Conservation (phyloP, 2,888 invertebrate genomes). For the Drosophila putrida region DNA sequence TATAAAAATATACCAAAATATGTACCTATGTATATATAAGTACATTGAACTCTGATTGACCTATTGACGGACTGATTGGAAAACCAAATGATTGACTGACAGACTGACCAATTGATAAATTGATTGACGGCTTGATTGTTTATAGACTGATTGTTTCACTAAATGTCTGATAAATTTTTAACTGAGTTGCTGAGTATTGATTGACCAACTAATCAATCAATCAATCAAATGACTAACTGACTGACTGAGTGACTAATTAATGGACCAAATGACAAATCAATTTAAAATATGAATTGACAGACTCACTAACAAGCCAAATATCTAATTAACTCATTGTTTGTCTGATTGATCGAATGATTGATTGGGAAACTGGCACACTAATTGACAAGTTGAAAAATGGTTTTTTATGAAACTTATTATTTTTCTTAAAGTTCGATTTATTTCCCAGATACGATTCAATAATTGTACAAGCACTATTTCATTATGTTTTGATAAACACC, state of each 20-base stretch:
- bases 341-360: not conserved
- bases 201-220: not conserved
- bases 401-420: no score
- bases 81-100: not conserved
- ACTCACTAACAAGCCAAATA: not conserved
- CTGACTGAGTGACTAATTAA: not conserved
- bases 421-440: no score
- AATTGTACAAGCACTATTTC: no score
- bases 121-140: not conserved
- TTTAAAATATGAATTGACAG: not conserved
- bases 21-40: not conserved
- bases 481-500: no score
- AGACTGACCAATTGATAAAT: not conserved
- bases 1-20: not conserved
- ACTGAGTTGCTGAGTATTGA: not conserved
- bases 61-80: not conserved
- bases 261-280: no score
- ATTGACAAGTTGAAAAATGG: no score
- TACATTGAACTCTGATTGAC: not conserved
- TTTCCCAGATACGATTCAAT: no score
- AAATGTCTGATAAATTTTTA: not conserved
- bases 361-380: not conserved
- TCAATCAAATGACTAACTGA: not conserved
- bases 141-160: not conserved
- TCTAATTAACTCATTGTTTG: not conserved